These are phyloP conservation scores for Koerneria pararmatus DNA, from an alignment of 2,888 invertebrate species.

Conservation along the genomic window DNA sequence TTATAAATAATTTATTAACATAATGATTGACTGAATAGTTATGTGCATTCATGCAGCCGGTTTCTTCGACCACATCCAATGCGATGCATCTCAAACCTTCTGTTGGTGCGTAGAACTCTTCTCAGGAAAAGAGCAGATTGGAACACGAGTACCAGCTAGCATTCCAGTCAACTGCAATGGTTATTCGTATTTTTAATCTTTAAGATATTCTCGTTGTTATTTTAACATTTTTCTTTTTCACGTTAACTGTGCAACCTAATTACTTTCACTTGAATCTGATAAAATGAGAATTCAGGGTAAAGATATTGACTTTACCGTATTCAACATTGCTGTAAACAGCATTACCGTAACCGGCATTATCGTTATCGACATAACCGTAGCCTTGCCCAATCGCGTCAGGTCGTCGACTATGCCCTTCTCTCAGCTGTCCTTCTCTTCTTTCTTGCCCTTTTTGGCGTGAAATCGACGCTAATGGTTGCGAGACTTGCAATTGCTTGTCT, in stretches of 20 bases:
- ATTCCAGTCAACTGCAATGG: slow-evolving; percentile 40
- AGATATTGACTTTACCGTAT: neutral
- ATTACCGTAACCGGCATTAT: too few species aligned
- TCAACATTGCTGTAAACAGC: neutral
- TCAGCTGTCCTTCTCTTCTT: slow-evolving; percentile 18
- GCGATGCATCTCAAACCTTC: slow-evolving; percentile 33
- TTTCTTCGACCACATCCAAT: slow-evolving; percentile 48
- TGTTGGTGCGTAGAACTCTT: slow-evolving; percentile 53
- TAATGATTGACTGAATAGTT: too few species aligned
- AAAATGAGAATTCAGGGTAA: too few species aligned
- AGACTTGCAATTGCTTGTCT: slow-evolving; percentile 47
- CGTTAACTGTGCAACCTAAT: too few species aligned
- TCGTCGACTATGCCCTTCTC: slow-evolving; percentile 25
- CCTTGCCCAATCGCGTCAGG: too few species aligned
- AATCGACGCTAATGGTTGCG: slow-evolving; percentile 47
- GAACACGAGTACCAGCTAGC: slow-evolving; percentile 40
- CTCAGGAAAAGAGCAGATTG: slow-evolving; percentile 45
- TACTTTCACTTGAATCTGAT: neutral
- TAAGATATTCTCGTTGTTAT: neutral
- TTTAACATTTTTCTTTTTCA: neutral
- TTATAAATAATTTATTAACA: too few species aligned
- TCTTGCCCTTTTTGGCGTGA: slow-evolving; percentile 46
- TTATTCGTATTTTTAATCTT: slow-evolving; percentile 14
- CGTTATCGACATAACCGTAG: too few species aligned
- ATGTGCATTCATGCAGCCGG: slow-evolving; percentile 32